A percentile compares a stretch with the other conserved stretches of the same genome.
Conservation (phyloP, 2,888 invertebrate genomes). For the Scaptomyza polygonia region DNA sequence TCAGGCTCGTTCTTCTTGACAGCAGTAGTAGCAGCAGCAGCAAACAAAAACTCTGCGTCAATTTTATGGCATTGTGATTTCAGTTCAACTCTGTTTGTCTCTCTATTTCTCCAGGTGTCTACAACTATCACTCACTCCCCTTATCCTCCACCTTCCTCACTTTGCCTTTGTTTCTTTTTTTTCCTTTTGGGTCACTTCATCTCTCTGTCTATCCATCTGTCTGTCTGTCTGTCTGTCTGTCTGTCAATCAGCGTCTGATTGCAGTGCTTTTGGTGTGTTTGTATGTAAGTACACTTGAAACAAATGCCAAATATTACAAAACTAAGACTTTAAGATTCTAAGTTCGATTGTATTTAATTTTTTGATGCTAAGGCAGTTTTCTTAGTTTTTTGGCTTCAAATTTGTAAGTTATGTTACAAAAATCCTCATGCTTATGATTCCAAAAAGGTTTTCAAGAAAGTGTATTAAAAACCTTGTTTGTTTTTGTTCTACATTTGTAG, state of each 20-base stretch:
- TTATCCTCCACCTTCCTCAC: no score
- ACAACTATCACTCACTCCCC: no score
- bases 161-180: neutral
- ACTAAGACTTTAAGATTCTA: no score
- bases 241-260: constrained; percentile 55
- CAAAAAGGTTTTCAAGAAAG: no score
- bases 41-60: constrained; percentile 38
- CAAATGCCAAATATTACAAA: no score
- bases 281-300: neutral
- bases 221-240: constrained; percentile 29
- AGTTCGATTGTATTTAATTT: no score
- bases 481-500: no score
- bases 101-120: constrained; percentile 29
- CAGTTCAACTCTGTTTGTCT: constrained; percentile 5
- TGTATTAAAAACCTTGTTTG: no score
- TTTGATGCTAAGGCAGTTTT: no score
- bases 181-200: neutral
- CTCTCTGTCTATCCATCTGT: constrained; percentile 8
- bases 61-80: constrained; percentile 50
- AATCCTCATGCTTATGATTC: no score
- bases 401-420: no score
- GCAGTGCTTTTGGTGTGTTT: constrained; percentile 19
- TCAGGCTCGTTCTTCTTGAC: constrained; percentile 10
- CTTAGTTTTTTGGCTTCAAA: no score
- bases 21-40: constrained; percentile 3